Evolutionary conservation across 2,888 invertebrate species (phyloP).

Genomic region (Ophion obscuratus): DNA sequence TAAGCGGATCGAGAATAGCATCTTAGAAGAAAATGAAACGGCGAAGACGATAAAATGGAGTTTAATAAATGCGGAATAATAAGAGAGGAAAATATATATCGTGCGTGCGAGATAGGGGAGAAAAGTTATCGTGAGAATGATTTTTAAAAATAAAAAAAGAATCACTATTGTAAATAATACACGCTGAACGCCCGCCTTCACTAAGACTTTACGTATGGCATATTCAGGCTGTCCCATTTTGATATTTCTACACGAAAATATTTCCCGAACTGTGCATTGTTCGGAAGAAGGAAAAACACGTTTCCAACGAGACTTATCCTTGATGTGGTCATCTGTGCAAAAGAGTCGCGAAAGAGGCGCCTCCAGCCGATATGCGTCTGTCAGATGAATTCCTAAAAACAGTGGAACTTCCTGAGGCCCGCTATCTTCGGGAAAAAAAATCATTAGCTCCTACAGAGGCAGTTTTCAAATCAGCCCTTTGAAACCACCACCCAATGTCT

Average conservation of each 20-base stretch:
- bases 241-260: slow-evolving; percentile 7
- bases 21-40: slow-evolving; percentile 45
- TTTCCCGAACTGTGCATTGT: no score
- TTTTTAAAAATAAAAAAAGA: slow-evolving; percentile 56
- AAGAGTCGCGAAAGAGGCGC: no score
- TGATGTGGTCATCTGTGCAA: no score
- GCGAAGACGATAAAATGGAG: not conserved
- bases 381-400: no score
- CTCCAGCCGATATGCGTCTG: no score
- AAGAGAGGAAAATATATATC: slow-evolving; percentile 48
- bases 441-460: no score
- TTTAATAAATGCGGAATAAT: slow-evolving; percentile 11
- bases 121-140: slow-evolving; percentile 51
- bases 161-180: slow-evolving; percentile 76
- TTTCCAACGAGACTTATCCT: no score
- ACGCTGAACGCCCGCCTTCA: slow-evolving; percentile 76
- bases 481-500: no score
- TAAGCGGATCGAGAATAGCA: slow-evolving; percentile 53
- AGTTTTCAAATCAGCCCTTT: no score
- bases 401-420: no score
- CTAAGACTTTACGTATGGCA: slow-evolving; percentile 65
- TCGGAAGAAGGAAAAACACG: no score
- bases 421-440: no score
- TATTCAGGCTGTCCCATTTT: not conserved
- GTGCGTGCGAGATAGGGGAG: slow-evolving; percentile 57